These are phyloP conservation scores for Linyphia triangularis DNA, from an alignment of 2,888 invertebrate species.

Conservation along the genomic window DNA sequence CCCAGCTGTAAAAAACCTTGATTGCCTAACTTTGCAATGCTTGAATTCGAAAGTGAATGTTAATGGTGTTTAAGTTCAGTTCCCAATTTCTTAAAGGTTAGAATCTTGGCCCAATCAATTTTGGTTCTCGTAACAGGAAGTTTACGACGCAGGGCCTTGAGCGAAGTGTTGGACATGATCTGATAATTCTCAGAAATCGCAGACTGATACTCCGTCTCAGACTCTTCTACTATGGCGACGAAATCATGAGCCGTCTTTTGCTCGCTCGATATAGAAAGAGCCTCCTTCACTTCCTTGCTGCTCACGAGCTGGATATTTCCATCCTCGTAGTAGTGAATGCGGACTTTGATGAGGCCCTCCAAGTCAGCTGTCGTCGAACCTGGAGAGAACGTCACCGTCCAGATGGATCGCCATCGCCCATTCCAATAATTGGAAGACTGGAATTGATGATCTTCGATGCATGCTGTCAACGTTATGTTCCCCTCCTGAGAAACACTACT, in stretches of 20 bases:
- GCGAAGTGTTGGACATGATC: constrained; percentile 99
- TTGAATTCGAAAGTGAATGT: constrained; percentile 56
- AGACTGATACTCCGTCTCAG: constrained; percentile 94
- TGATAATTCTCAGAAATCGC: constrained; percentile 91
- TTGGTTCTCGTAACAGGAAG: constrained; percentile 98
- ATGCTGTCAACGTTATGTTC: constrained; percentile 90
- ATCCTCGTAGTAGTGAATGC: constrained; percentile 99
- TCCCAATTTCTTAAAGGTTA: constrained; percentile 96
- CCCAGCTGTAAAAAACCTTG: neutral
- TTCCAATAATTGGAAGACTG: constrained; percentile 94
- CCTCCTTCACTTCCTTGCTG: constrained; percentile 95
- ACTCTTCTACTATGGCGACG: constrained; percentile 91
- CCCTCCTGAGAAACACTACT: constrained; percentile 82
- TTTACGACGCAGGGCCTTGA: constrained; percentile 97
- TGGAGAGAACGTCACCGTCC: constrained; percentile 90
- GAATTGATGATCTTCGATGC: constrained; percentile 99
- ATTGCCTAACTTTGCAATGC: neutral
- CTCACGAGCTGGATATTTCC: constrained; percentile 99
- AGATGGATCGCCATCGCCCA: constrained; percentile 98
- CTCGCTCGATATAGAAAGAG: constrained; percentile 86
- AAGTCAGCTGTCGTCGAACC: constrained; percentile 86
- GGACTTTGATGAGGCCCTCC: constrained; percentile 90
- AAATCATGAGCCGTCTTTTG: constrained; percentile 95
- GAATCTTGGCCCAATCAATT: constrained; percentile 99
- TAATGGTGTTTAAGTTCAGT: constrained; percentile 94